These are phyloP conservation scores for Ctenopoma multispine DNA, from an alignment of 2,797 vertebrate species.

Conservation along the genomic window DNA sequence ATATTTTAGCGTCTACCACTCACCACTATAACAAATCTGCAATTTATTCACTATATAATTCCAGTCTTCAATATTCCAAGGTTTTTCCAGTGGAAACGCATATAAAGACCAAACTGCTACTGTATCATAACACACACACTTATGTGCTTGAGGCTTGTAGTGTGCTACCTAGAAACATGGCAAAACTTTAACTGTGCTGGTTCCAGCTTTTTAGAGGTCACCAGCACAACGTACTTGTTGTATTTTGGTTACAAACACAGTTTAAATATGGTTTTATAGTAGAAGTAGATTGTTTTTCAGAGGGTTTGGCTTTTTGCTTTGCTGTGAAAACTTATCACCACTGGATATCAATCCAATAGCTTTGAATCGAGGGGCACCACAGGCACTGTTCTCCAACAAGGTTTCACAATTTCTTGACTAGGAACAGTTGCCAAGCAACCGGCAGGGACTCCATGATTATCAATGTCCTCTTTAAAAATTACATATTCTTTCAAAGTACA, in stretches of 20 bases:
- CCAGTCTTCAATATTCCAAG: neutral
- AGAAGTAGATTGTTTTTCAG: neutral
- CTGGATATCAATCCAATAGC: neutral
- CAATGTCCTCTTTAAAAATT: neutral
- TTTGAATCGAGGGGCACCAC: neutral
- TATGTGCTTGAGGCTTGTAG: slow-evolving; percentile 4
- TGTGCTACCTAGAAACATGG: neutral
- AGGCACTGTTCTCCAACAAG: neutral
- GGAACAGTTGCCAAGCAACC: neutral
- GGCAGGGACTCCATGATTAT: neutral
- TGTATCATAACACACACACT: neutral
- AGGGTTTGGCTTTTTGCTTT: neutral
- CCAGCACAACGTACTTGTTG: neutral
- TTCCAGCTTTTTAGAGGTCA: neutral
- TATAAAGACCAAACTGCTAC: neutral
- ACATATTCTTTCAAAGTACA: neutral
- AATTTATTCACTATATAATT: neutral
- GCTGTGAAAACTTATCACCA: neutral
- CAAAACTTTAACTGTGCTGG: neutral
- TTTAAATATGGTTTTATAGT: neutral
- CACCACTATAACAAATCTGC: neutral
- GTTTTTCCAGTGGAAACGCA: neutral
- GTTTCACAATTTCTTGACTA: slow-evolving; percentile 1
- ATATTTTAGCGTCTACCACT: too few relatives aligned
- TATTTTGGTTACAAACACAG: slow-evolving; percentile 4